These are phyloP conservation scores for Danio albolineatus DNA, from an alignment of 2,797 vertebrate species.

Conservation along the genomic window DNA sequence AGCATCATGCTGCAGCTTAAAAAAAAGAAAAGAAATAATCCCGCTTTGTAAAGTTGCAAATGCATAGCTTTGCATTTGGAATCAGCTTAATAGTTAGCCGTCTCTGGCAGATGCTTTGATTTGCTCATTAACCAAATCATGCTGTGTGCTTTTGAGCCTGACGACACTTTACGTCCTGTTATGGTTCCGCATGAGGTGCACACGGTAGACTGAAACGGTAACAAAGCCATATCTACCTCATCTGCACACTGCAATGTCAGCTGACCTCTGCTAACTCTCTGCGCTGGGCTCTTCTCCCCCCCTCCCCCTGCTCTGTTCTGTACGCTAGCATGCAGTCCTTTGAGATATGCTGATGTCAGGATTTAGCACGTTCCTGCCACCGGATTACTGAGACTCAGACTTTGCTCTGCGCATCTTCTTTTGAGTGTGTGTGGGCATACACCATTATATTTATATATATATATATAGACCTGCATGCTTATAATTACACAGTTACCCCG, in stretches of 20 bases:
- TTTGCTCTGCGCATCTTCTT: slow-evolving; percentile 41
- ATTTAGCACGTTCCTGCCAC: slow-evolving; percentile 45
- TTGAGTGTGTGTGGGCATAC: background rate
- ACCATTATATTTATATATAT: too few relatives aligned
- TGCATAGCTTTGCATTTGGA: background rate
- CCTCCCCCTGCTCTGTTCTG: background rate
- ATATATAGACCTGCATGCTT: background rate
- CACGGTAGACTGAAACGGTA: background rate
- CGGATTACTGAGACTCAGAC: slow-evolving; percentile 50
- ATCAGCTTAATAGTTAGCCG: background rate
- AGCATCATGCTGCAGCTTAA: background rate
- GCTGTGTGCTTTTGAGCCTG: slow-evolving; percentile 9
- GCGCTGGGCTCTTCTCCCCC: slow-evolving; percentile 27
- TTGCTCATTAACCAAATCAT: slow-evolving; percentile 36
- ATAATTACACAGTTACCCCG: slow-evolving; percentile 26
- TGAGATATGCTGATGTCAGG: slow-evolving; percentile 63
- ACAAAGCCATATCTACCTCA: slow-evolving; percentile 33
- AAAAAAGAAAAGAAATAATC: background rate
- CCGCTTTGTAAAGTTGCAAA: background rate
- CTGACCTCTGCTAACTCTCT: slow-evolving; percentile 56
- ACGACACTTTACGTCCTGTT: background rate
- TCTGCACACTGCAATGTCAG: slow-evolving; percentile 59
- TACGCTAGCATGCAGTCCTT: slow-evolving; percentile 45
- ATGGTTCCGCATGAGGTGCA: slow-evolving; percentile 15
- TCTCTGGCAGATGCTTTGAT: slow-evolving; percentile 21